Evolutionary conservation across 2,113 vertebrate species (phyloP), one percentile per base, ranked within the genome.

Genomic region (Nicator chloris): DNA sequence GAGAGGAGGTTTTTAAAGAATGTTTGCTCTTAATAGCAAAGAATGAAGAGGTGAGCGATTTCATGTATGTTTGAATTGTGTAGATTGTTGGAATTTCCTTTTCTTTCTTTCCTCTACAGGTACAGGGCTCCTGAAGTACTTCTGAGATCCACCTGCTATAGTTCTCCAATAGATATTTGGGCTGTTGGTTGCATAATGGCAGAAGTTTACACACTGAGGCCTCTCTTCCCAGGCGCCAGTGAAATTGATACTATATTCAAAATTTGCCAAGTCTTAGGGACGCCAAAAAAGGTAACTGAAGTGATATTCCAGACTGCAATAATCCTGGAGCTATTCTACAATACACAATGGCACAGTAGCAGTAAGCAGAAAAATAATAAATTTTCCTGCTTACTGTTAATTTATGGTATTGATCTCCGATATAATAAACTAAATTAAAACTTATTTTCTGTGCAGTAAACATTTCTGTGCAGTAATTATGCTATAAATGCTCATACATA

Each of bases 231-330:
- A 14, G 98, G 98, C 3, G 97, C 98, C 94, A 98, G 98, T 95
- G 98, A 98, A 96, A 98, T 98, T 63, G 98, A 98, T 95, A 98
- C 98, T 8, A 98, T 98, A 97, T 98, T 98, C 97, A 98, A 98
- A 96, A 98, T 98, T 87, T 98, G 98, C 95, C 98, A 98, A 93
- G 97, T 98, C 28, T 59, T 98, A 95, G 98, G 98, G 30, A 98
- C 98, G 0, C 98, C 98, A 13, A 98, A 98, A 93, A 98, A 98
- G 98, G 98, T 98, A 97, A 80, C 11, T 66, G 21, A 60, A 75
- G n/a, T 90, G 53, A n/a, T 35, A n/a, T 44, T 82, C 35, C 42
- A 57, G 30, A 20, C 28, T 75, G 28, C 57, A 88, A 0, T 56
- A 79, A 3, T 75, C 33, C 12, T 76, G n/a, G 23, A 72, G 15